These are phyloP conservation scores for Cyanoderma ruficeps DNA, from an alignment of 2,113 vertebrate species.

Conservation along the genomic window DNA sequence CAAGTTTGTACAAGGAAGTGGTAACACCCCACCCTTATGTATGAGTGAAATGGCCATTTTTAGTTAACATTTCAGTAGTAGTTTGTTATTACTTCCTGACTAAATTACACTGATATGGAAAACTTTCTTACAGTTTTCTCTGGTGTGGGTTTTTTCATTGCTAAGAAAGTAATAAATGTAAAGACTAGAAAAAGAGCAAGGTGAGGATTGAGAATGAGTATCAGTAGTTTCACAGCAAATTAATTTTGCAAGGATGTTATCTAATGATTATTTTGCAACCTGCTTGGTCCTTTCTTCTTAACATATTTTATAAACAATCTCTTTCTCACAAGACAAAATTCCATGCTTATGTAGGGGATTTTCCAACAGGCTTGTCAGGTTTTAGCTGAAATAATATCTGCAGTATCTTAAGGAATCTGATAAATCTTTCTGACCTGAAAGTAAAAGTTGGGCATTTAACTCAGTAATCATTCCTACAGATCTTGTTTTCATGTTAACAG, in stretches of 20 bases:
- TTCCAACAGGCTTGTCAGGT: not conserved
- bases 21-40: not conserved
- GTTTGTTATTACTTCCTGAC: not conserved
- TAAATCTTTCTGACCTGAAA: not conserved
- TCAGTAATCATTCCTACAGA: slow-evolving; percentile 24
- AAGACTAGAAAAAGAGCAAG: not conserved
- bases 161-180: not conserved
- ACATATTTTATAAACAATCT: not conserved
- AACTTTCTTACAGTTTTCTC: not conserved
- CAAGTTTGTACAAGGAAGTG: not conserved
- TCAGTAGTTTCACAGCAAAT: not conserved
- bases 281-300: not conserved
- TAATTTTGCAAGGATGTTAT: not conserved
- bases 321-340: not conserved
- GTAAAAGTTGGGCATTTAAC: not conserved
- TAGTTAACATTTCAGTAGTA: not conserved
- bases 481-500: slow-evolving; percentile 17
- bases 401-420: not conserved
- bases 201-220: not conserved
- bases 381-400: not conserved
- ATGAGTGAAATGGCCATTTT: not conserved
- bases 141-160: not conserved
- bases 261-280: not conserved
- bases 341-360: not conserved
- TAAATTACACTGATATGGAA: not conserved